A percentile compares a stretch with the other conserved stretches of the same genome.
Evolutionary conservation across 2,888 invertebrate genomes (phyloP).

Genomic region (Protodeltote pygarga): DNA sequence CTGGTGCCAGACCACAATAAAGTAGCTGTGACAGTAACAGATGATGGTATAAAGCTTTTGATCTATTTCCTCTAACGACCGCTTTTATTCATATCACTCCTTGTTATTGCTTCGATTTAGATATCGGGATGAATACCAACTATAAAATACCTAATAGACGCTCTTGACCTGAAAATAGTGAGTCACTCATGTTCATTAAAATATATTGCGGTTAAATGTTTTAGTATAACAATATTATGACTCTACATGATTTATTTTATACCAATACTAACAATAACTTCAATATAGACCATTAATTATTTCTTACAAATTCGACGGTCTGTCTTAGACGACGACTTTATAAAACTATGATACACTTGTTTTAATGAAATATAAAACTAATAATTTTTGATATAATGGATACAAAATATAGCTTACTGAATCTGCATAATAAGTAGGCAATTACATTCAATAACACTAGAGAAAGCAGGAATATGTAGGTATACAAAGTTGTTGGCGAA

Average conservation of each 20-base stretch:
- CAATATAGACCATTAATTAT: not conserved
- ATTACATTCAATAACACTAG: constrained; percentile 51
- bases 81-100: constrained; percentile 53
- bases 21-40: constrained; percentile 70
- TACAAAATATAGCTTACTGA: no score
- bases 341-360: not conserved
- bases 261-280: not conserved
- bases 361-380: constrained; percentile 5
- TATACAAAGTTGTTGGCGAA: constrained; percentile 54
- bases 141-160: constrained; percentile 13
- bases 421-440: constrained; percentile 42
- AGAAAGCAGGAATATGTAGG: constrained; percentile 64
- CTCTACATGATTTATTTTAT: not conserved
- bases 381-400: no score
- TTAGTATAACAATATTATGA: not conserved
- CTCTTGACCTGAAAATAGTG: constrained; percentile 34
- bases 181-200: constrained; percentile 9
- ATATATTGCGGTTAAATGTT: not conserved
- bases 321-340: no score
- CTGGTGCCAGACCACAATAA: constrained; percentile 72
- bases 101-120: constrained; percentile 38
- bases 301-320: no score
- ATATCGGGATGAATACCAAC: constrained; percentile 38
- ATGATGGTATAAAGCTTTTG: constrained; percentile 73
- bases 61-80: constrained; percentile 71